Base-by-base conservation (phyloP, 2,113 vertebrate species). In the Salvelinus sp. region DNA sequence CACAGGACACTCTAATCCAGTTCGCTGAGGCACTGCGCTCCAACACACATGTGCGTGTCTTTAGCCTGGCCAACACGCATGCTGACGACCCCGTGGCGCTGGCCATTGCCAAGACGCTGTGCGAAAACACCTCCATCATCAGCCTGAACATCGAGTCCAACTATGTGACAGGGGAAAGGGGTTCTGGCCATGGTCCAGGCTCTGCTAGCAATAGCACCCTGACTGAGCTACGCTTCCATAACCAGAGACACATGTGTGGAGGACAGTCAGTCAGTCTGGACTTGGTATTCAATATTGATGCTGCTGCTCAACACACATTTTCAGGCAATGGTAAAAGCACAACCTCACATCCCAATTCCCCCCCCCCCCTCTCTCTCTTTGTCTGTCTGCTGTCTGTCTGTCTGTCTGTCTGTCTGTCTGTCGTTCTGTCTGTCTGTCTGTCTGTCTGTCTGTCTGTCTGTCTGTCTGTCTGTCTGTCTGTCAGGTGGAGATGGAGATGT, bases 401-500 rank as follows among this genome's bases (percentile, higher is more conserved):
- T n/a, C 70, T 60, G 2, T 9, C 5, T 54, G 18, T 58, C 48
- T 12, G 28, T 13, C 25, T 0, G 5, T 22, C 7, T 28, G 1
- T 0, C 75, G 25, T 27, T 7, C 23, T 30, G 3, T 16, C 27
- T 38, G 38, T 16, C 28, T 44, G 16, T 28, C 18, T n/a, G 1
- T 30, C 47, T 54, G 23, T n/a, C 70, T 58, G 2, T 9, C 28
- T 20, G 5, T n/a, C 4, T 4, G 25, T 9, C n/a, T 7, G 4
- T n/a, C 27, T 23, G 4, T 7, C 5, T 54, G 18, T 57, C 48
- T 12, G 28, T 13, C 25, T 0, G 5, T 22, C 7, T 28, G 1
- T 0, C 75, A 99, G 91, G 97, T 96, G 3, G 97, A 99, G 91
- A 98, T 98, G 97, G 97, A 98, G 90, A 96, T 99, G 97, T 94